Evolutionary conservation across 2,888 invertebrate species (phyloP).

Genomic region (Ornithoptera priamus): DNA sequence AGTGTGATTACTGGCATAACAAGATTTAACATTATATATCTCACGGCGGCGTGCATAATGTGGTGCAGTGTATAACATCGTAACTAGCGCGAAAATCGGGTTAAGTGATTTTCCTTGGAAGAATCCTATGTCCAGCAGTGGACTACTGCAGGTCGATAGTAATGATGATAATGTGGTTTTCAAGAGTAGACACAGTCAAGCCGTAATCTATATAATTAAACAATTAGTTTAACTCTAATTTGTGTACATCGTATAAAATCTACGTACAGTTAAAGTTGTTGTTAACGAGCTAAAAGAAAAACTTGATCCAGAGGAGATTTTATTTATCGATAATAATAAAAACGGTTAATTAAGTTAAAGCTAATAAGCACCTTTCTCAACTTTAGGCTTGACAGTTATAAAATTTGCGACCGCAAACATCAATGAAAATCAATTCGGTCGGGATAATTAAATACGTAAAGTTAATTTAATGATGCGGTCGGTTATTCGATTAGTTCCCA

Average conservation of each 20-base stretch:
- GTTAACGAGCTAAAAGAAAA: background rate
- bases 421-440: conserved; percentile 15
- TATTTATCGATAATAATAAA: conserved; percentile 18
- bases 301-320: background rate
- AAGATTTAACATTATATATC: no score
- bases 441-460: conserved; percentile 8
- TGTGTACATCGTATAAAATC: background rate
- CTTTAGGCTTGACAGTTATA: conserved; percentile 8
- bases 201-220: no score
- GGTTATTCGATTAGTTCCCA: background rate
- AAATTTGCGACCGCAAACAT: conserved; percentile 15
- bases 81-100: no score
- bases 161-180: no score
- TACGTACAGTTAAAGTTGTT: background rate
- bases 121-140: no score
- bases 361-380: conserved; percentile 4
- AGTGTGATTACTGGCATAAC: no score
- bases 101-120: no score
- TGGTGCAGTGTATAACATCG: no score
- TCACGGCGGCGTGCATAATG: no score
- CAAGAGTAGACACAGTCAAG: no score
- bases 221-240: background rate
- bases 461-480: conserved; percentile 6
- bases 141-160: no score
- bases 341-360: conserved; percentile 11